Base-by-base conservation (phyloP, 2,888 invertebrate genomes). In the Gerris lacustris region DNA sequence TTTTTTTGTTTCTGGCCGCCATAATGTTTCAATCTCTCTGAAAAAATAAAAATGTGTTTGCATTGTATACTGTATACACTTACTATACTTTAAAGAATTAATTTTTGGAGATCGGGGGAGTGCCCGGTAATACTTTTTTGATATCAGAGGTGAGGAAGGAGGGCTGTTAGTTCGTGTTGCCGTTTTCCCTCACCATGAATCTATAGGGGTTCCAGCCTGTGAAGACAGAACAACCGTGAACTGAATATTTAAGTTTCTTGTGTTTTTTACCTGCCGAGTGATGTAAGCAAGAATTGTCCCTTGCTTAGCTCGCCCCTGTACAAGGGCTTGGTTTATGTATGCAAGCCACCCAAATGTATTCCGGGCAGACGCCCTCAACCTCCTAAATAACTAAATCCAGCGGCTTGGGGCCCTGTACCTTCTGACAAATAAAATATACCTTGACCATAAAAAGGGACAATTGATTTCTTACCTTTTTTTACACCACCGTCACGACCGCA, bases 381-480 rank as follows among this genome's bases (percentile, higher is more conserved):
- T 55, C 55, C 15, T 55, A 55, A 55, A 55, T 55, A 55, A 55
- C 55, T 55, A 55, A 55, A 55, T 55, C 55, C 55, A 55, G 9
- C 55, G 2, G 4, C 11, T 55, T 5, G 11, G 9, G 55, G 55
- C 55, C 55, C 55, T 55, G 9, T 55, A 11, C 55, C 15, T 15
- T 55, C 31, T 31, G 31, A 55, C 55, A 55, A 55, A 55, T 55
- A 55, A 55, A 55, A 55, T 55, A 55, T 55, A 55, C 55, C 55
- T 55, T 55, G 55, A 55, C 55, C 55, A 15, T 55, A 55, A 55
- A 55, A 55, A 55, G 31, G 55, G 55, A 55, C 55, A 55, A 55
- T 55, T 55, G 55, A 55, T 55, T 55, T 55, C 55, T 55, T 55
- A 55, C 55, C 55, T 55, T 55, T 55, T 15, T 55, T 55, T 55